These are phyloP conservation scores for Myzus persicae DNA, from an alignment of 1,140 invertebrate genomes.

Conservation along the genomic window DNA sequence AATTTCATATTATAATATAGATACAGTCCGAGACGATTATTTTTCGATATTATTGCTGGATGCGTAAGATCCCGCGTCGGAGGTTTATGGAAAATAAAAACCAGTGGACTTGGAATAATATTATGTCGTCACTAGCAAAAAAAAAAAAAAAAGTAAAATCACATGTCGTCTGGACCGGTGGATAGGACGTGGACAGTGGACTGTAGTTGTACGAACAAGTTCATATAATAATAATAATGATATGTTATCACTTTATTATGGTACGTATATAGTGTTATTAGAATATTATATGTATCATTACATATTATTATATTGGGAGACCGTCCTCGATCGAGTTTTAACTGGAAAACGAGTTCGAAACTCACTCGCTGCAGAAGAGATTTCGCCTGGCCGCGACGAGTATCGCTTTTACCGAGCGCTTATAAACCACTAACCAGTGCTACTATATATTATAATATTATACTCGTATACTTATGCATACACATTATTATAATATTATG, in stretches of 20 bases:
- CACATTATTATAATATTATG: neutral
- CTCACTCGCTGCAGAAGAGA: neutral
- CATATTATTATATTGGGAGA: neutral
- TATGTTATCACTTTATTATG: neutral
- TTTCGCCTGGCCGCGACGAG: constrained; percentile 6
- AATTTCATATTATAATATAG: neutral
- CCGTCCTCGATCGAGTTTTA: constrained; percentile 22
- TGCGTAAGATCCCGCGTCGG: neutral
- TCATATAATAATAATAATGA: neutral
- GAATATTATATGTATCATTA: neutral
- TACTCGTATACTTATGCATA: neutral
- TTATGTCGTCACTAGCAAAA: neutral
- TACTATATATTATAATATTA: neutral
- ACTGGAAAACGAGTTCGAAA: constrained; percentile 41
- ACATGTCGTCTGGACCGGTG: neutral
- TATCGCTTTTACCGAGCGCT: neutral
- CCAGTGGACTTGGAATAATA: too few species aligned
- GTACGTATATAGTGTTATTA: neutral
- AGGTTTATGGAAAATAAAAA: neutral
- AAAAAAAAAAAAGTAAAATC: neutral
- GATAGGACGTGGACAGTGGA: neutral
- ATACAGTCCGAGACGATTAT: neutral
- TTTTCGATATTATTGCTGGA: neutral
- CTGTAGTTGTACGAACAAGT: neutral
- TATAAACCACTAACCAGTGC: neutral